A percentile compares a stretch with the other conserved stretches of the same genome.
Conservation (phyloP, 2,797 vertebrate genomes). For the Dryobates pubescens region DNA sequence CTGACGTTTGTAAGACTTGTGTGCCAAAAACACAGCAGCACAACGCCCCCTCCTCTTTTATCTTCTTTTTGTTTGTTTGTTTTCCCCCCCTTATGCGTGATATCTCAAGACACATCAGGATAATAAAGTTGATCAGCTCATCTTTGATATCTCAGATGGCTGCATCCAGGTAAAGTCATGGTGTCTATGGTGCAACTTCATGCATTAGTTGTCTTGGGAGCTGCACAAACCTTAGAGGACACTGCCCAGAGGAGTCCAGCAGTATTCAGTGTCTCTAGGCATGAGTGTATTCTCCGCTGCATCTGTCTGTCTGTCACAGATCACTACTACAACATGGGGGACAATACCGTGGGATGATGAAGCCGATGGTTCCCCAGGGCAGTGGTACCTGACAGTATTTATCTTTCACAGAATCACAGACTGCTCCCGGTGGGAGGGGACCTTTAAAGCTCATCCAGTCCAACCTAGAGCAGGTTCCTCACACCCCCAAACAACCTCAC, state of each 20-base stretch:
- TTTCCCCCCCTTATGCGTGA: too few relatives aligned
- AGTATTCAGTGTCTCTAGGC: background rate
- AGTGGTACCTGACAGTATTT: too few relatives aligned
- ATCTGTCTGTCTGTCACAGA: background rate
- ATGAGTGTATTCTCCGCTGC: too few relatives aligned
- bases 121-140: background rate
- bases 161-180: fast-evolving
- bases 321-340: background rate
- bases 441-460: too few relatives aligned
- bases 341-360: too few relatives aligned
- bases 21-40: background rate
- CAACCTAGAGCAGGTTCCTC: too few relatives aligned
- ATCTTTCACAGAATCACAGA: too few relatives aligned
- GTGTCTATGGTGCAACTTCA: background rate
- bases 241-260: background rate
- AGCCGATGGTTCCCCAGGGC: too few relatives aligned
- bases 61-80: background rate
- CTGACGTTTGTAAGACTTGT: background rate
- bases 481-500: too few relatives aligned
- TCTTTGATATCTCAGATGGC: background rate
- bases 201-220: background rate
- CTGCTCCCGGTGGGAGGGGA: too few relatives aligned
- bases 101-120: background rate
- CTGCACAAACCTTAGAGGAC: background rate
- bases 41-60: background rate